A percentile compares a stretch with the other conserved stretches of the same genome.
These are phyloP conservation scores for Lepidostoma basale DNA, from an alignment of 1,140 invertebrate species.

Conservation along the genomic window DNA sequence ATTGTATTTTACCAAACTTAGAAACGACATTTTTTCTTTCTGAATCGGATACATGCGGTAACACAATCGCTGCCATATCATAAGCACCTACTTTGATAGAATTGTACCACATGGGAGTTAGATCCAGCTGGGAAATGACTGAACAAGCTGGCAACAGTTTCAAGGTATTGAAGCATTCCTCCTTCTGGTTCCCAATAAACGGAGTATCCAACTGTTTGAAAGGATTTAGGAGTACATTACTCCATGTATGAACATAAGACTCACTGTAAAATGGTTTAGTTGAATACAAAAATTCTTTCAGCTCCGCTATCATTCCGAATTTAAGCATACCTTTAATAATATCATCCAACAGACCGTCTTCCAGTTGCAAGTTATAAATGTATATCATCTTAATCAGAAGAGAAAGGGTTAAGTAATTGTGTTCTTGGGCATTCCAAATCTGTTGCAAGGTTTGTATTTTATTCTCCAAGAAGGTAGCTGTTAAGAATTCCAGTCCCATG, in stretches of 20 bases:
- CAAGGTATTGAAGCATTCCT: slow-evolving; percentile 54
- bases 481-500: slow-evolving; percentile 57
- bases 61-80: slow-evolving; percentile 54
- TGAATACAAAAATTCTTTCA: slow-evolving; percentile 55
- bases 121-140: slow-evolving; percentile 55
- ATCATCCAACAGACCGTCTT: slow-evolving; percentile 48
- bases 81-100: slow-evolving; percentile 55
- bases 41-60: slow-evolving; percentile 47
- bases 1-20: slow-evolving; percentile 42
- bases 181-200: slow-evolving; percentile 55
- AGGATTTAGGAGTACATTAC: slow-evolving; percentile 54
- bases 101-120: slow-evolving; percentile 57
- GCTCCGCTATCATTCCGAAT: slow-evolving; percentile 52
- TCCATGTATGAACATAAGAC: slow-evolving; percentile 55
- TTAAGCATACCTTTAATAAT: slow-evolving; percentile 52
- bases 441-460: slow-evolving; percentile 54
- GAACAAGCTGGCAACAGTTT: slow-evolving; percentile 58
- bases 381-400: slow-evolving; percentile 52
- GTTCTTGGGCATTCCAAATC: slow-evolving; percentile 50
- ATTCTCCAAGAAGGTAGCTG: slow-evolving; percentile 55
- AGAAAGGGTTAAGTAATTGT: slow-evolving; percentile 52
- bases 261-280: slow-evolving; percentile 50
- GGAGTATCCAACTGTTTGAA: slow-evolving; percentile 58
- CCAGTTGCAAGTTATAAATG: slow-evolving; percentile 49
- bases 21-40: slow-evolving; percentile 22